Base-by-base conservation (phyloP, 2,888 invertebrate genomes). In the Stomorhina lunata region DNA sequence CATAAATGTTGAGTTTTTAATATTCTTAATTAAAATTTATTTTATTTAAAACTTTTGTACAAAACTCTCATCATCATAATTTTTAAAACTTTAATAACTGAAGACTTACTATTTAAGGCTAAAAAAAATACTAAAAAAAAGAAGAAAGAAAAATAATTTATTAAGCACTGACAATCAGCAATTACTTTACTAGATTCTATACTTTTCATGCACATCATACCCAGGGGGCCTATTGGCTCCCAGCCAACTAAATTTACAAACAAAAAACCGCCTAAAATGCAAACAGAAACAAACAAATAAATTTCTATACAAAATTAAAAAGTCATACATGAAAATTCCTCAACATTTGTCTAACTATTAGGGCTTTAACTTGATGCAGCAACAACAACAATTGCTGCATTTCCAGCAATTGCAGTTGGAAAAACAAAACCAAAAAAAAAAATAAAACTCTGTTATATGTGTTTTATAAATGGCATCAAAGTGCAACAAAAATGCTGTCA, bases 401-500 rank as follows among this genome's bases (percentile, higher is more conserved):
- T 40, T 45, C 12, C 32, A 43, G 15, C 32, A 34, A 45, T 50
- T 65, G 63, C 40, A 69, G 48, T 45, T 32, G 59, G 43, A 59
- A 77, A 61, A 71, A 80, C 59, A 69, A 55, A 15, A 37, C 7
- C 32, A 45, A 66, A 50, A 76, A 72, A 53, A 66, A 15, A 55
- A 22, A 73, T 59, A 76, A 53, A 65, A 83, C 27, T 27, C 69
- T 53, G 12, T n/a, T n/a, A n/a, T n/a, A n/a, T 57, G 43, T 61
- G 57, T 10, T 40, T 63, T 69, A 75, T 75, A 82, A 82, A 76
- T 79, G 82, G 82, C 82, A 71, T 79, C 75, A 82, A 76, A 82
- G 82, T 82, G 82, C 82, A 82, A 82, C 79, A 82, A 71, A 82
- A 82, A 65, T 79, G 82, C 82, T 82, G 82, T 82, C 82, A 82